These are phyloP conservation scores for Drosophila setosimentum DNA, from an alignment of 2,888 invertebrate species.

Conservation along the genomic window DNA sequence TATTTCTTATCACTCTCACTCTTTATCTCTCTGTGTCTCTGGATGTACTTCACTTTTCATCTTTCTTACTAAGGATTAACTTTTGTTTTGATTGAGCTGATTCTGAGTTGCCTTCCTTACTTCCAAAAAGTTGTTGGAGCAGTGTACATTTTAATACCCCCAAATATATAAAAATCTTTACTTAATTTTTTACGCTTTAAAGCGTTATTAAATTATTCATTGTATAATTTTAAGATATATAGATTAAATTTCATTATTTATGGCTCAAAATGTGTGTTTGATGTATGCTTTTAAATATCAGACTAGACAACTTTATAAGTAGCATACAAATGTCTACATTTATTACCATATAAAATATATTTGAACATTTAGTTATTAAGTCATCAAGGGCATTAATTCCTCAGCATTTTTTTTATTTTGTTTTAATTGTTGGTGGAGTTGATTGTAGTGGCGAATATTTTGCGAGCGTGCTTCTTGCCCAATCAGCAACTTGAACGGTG, in stretches of 20 bases:
- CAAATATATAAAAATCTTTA: background rate
- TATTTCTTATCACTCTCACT: background rate
- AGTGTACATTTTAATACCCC: background rate
- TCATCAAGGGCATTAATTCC: background rate
- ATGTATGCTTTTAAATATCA: background rate
- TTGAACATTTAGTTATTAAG: background rate
- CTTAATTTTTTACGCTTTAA: background rate
- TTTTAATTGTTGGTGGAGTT: background rate
- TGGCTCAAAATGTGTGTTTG: background rate
- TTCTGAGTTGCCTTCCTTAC: background rate
- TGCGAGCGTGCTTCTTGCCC: slow-evolving; percentile 22
- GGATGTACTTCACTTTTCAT: background rate
- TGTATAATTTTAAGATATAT: background rate
- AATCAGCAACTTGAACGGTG: slow-evolving; percentile 17
- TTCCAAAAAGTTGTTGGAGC: background rate
- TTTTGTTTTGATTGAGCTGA: background rate
- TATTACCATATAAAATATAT: background rate
- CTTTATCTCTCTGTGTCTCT: background rate
- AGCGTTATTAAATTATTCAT: background rate
- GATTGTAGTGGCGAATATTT: slow-evolving; percentile 2
- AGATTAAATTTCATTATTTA: background rate
- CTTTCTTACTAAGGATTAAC: background rate
- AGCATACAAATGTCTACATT: background rate
- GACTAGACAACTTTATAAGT: background rate
- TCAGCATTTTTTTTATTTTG: background rate